These are phyloP conservation scores for Drosophila neotestacea DNA, from an alignment of 2,888 invertebrate genomes.

Conservation along the genomic window DNA sequence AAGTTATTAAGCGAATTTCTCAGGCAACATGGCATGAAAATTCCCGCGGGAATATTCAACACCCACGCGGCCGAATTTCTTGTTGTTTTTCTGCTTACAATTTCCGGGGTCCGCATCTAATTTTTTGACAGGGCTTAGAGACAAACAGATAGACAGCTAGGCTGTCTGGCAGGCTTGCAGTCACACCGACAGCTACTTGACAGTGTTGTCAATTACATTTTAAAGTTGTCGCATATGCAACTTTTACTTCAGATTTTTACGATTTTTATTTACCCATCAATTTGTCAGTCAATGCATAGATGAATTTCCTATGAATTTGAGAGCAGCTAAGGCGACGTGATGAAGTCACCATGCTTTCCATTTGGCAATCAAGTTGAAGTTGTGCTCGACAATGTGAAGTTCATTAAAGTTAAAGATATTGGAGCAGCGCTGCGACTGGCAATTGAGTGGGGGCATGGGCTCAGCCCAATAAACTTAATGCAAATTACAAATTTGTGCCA, in stretches of 20 bases:
- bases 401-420: conserved; percentile 43
- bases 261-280: neutral
- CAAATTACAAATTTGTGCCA: conserved; percentile 78
- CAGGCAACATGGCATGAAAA: conserved; percentile 73
- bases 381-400: conserved; percentile 20
- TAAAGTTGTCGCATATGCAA: conserved; percentile 74
- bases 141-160: conserved; percentile 33
- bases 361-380: conserved; percentile 4
- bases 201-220: conserved; percentile 74
- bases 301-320: conserved; percentile 36
- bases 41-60: conserved; percentile 77
- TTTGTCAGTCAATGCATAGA: conserved; percentile 27
- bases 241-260: conserved; percentile 37
- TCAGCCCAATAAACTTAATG: conserved; percentile 75
- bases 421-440: conserved; percentile 8
- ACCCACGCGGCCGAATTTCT: conserved; percentile 48
- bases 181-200: conserved; percentile 63
- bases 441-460: conserved; percentile 4
- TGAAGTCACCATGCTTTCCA: conserved; percentile 3
- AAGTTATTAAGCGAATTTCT: conserved; percentile 81
- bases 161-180: conserved; percentile 10
- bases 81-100: conserved; percentile 39
- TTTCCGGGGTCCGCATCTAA: conserved; percentile 52
- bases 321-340: conserved; percentile 8
- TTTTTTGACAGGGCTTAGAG: conserved; percentile 24